Percentiles rank a stretch among this genome's conserved stretches.
These are phyloP conservation scores for Stictocephala bisonia DNA, from an alignment of 2,888 invertebrate species.

Conservation along the genomic window DNA sequence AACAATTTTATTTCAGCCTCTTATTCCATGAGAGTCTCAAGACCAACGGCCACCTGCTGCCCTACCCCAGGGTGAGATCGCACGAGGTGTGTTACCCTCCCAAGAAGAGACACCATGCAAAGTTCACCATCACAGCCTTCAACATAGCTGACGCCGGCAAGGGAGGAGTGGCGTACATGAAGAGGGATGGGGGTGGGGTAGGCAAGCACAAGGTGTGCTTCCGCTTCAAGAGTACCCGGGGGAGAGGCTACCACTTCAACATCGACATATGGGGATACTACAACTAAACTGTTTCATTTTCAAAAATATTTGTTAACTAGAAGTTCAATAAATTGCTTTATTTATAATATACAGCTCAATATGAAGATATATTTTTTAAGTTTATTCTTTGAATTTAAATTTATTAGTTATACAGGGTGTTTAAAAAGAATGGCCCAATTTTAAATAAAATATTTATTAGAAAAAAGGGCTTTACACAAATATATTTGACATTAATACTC, in stretches of 20 bases:
- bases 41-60: neutral
- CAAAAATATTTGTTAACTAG: too few species aligned
- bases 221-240: constrained; percentile 23
- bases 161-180: constrained; percentile 23
- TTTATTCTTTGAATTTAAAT: too few species aligned
- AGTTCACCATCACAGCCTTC: constrained; percentile 22
- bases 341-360: too few species aligned
- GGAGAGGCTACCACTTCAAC: constrained; percentile 24
- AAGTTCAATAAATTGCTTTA: too few species aligned
- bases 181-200: constrained; percentile 18
- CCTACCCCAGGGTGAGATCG: constrained; percentile 22
- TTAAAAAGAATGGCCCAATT: too few species aligned
- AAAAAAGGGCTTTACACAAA: too few species aligned
- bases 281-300: too few species aligned
- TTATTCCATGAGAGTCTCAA: constrained; percentile 17
- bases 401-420: too few species aligned
- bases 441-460: too few species aligned
- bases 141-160: neutral
- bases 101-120: neutral
- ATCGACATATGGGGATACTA: constrained; percentile 22
- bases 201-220: neutral
- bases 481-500: too few species aligned
- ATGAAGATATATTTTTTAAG: too few species aligned
- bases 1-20: constrained; percentile 25
- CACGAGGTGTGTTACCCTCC: constrained; percentile 33